phyloP scores from a whole-genome alignment of 2,113 vertebrate genomes.

The Synodontis membranacea region DNA sequence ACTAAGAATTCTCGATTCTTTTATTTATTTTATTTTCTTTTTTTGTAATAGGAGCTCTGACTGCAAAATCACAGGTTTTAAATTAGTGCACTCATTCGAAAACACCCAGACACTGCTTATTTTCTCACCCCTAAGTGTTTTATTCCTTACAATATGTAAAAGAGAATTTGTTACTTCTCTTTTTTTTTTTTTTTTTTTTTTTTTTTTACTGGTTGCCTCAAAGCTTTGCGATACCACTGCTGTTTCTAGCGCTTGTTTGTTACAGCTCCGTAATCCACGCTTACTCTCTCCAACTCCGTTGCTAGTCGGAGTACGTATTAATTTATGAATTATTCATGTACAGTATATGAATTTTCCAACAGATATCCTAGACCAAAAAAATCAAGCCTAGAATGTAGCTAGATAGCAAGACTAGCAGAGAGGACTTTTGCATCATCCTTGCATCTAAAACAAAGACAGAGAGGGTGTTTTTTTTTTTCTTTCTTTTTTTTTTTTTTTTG shows the following conservation, averaged over 20 bases:
- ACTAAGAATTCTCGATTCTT: neutral
- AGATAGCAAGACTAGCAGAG: neutral
- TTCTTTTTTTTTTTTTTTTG: neutral
- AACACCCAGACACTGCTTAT: neutral
- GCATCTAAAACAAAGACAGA: neutral
- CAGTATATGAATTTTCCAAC: neutral
- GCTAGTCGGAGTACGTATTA: neutral
- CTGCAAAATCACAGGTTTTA: neutral
- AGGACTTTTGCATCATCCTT: neutral
- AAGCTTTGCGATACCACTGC: neutral
- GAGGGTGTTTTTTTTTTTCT: too few species aligned
- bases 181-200: too few species aligned
- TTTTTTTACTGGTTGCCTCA: neutral
- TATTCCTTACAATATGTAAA: neutral
- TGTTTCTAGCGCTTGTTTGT: neutral
- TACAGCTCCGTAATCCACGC: neutral
- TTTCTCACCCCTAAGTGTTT: neutral
- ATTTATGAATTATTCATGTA: neutral
- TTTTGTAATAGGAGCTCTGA: neutral
- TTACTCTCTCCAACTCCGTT: neutral
- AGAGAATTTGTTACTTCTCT: neutral
- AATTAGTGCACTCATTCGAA: neutral
- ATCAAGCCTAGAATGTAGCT: neutral
- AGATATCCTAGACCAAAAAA: neutral
- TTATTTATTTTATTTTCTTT: too few species aligned